phyloP scores from a whole-genome alignment of 2,113 vertebrate species.

The Machaerirhynchus nigripectus region DNA sequence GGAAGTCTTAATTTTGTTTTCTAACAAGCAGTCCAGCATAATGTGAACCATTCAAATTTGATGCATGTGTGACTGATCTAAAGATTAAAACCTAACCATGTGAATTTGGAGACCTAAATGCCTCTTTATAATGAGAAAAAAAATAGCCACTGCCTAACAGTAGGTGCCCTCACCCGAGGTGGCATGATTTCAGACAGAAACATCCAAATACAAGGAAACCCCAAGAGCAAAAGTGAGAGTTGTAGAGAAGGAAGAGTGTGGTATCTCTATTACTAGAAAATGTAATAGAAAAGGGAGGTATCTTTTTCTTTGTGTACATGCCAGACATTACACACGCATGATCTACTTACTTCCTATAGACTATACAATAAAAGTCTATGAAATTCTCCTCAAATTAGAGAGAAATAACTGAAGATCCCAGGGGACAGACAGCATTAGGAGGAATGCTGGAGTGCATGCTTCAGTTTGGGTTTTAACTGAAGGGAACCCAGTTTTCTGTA shows the following conservation, averaged over 20 bases:
- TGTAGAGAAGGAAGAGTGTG: neutral
- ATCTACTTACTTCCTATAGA: neutral
- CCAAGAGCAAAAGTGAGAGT: neutral
- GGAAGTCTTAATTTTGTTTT: neutral
- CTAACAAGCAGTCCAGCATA: neutral
- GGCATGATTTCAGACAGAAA: neutral
- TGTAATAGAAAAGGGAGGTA: neutral
- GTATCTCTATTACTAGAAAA: neutral
- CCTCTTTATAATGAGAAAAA: neutral
- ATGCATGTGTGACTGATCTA: neutral
- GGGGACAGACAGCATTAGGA: neutral
- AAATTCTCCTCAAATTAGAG: neutral
- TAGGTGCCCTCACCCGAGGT: neutral
- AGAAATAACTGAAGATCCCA: neutral
- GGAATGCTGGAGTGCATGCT: neutral
- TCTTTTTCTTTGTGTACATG: neutral
- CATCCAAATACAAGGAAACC: neutral
- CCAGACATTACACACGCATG: neutral
- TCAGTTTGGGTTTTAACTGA: neutral
- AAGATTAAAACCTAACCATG: neutral
- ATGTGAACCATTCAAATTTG: neutral
- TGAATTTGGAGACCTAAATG: neutral
- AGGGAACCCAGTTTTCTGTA: neutral
- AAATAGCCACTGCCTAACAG: neutral
- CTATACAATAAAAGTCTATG: neutral